phyloP scores from a whole-genome alignment of 2,888 invertebrate genomes.

The Anagyrus pseudococci region DNA sequence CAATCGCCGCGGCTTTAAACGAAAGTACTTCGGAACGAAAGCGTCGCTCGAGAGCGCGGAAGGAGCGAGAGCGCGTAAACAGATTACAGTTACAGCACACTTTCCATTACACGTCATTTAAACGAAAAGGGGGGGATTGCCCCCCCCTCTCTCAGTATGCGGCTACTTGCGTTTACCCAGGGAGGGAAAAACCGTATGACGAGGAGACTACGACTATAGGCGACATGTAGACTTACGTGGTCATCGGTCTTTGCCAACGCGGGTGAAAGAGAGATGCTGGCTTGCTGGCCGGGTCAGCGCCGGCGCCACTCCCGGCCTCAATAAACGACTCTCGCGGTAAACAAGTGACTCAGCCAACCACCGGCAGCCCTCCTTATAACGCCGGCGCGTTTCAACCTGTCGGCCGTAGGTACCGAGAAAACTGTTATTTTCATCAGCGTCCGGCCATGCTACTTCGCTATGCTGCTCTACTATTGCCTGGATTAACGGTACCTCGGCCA shows the following conservation, averaged over 20 bases:
- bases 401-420: background rate
- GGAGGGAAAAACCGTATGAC: background rate
- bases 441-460: conserved; percentile 1
- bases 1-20: too few relatives aligned
- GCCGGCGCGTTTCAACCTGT: too few relatives aligned
- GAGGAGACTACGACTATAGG: too few relatives aligned
- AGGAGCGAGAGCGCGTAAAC: conserved; percentile 12
- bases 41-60: background rate
- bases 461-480: conserved; percentile 23
- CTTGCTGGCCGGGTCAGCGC: background rate
- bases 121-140: background rate
- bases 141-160: too few relatives aligned
- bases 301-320: too few relatives aligned
- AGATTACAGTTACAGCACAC: conserved; percentile 33
- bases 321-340: too few relatives aligned
- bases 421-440: conserved; percentile 39
- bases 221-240: too few relatives aligned
- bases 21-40: background rate
- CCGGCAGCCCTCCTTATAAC: too few relatives aligned
- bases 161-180: background rate
- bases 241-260: too few relatives aligned
- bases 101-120: conserved; percentile 22
- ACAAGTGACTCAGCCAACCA: too few relatives aligned
- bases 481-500: conserved; percentile 32
- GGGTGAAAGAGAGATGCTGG: background rate